Evolutionary conservation across 2,797 vertebrate species (phyloP).

Genomic region (Anisognathus igniventris): DNA sequence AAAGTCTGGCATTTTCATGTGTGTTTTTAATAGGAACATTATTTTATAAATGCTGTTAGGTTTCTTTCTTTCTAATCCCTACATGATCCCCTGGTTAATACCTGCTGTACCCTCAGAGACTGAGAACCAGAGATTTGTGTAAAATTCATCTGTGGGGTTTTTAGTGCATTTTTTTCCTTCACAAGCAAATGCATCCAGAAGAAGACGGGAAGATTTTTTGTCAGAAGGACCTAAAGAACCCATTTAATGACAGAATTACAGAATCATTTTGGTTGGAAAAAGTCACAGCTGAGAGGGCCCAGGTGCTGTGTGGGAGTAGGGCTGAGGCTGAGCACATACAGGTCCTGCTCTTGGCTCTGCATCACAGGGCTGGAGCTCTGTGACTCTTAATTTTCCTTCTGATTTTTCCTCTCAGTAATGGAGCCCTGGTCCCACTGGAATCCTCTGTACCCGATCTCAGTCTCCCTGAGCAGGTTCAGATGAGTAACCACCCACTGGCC

Average conservation of each 20-base stretch:
- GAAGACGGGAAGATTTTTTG: not conserved
- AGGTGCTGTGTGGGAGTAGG: not conserved
- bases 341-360: not conserved
- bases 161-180: not conserved
- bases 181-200: not conserved
- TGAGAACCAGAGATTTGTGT: fast-evolving
- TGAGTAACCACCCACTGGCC: not conserved
- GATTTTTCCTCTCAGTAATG: not conserved
- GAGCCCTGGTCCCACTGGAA: not conserved
- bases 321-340: fast-evolving
- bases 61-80: not conserved
- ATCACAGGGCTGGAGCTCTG: fast-evolving
- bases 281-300: too few relatives aligned
- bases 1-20: fast-evolving
- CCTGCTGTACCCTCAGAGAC: fast-evolving
- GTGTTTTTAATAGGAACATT: not conserved
- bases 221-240: not conserved
- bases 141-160: not conserved
- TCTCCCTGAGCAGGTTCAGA: not conserved
- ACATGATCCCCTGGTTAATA: not conserved
- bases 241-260: not conserved
- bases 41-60: not conserved
- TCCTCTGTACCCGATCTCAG: too few relatives aligned
- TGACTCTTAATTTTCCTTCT: not conserved
- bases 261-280: not conserved